These are phyloP conservation scores for Candidula unifasciata DNA, from an alignment of 2,888 invertebrate genomes.

Conservation along the genomic window DNA sequence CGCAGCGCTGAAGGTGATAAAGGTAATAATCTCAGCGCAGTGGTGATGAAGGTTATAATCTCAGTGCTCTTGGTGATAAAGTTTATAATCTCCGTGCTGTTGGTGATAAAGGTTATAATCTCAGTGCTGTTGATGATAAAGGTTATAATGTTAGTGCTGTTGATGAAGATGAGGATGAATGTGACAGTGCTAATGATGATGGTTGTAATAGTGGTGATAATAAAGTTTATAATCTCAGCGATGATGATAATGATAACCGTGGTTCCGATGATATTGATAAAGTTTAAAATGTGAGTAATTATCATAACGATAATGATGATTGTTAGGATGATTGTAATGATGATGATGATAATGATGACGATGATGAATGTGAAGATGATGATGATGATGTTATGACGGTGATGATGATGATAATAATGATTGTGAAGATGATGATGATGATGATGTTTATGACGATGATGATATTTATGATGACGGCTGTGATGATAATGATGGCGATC, in stretches of 20 bases:
- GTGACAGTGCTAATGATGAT: not conserved
- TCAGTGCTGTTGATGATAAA: not conserved
- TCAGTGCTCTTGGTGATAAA: not conserved
- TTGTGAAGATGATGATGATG: constrained; percentile 25
- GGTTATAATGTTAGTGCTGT: not conserved
- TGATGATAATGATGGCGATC: not conserved
- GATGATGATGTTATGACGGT: too few species aligned
- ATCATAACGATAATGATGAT: constrained; percentile 21
- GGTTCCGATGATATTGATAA: not conserved
- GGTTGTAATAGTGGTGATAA: constrained; percentile 9
- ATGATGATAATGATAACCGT: not conserved
- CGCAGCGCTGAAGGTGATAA: not conserved
- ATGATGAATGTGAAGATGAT: not conserved
- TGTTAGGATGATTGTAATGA: not conserved
- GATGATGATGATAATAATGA: not conserved
- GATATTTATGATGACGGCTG: not conserved
- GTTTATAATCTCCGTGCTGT: not conserved
- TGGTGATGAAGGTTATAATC: not conserved
- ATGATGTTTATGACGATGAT: constrained; percentile 19
- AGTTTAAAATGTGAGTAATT: not conserved
- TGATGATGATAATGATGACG: not conserved
- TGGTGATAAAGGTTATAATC: not conserved
- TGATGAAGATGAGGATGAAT: not conserved
- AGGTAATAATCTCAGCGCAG: not conserved
- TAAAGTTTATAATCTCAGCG: not conserved